Conservation (phyloP, 1,140 invertebrate species). For the Cardiocondyla obscurior region DNA sequence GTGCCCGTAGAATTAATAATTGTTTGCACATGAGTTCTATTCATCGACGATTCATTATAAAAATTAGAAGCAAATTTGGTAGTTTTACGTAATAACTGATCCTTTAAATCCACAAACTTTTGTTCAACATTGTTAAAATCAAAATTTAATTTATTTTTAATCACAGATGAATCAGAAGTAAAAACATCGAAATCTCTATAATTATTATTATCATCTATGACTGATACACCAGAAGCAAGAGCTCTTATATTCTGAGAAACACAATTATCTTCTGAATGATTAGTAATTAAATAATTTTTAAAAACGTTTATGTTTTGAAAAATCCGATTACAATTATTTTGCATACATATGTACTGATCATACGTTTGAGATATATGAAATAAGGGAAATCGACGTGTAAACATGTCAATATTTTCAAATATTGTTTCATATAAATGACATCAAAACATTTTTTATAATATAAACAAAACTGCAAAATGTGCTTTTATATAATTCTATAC, state of each 20-base stretch:
- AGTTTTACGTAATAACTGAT: neutral
- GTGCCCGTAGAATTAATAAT: too few species aligned
- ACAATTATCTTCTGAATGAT: neutral
- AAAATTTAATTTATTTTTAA: neutral
- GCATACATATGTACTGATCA: neutral
- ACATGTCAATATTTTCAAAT: neutral
- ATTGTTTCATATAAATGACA: neutral
- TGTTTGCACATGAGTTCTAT: neutral
- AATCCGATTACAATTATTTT: neutral
- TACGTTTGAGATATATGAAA: neutral
- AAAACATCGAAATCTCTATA: neutral
- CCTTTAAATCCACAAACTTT: neutral
- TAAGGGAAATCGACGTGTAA: conserved; percentile 1
- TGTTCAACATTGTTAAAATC: neutral
- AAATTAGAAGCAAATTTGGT: neutral
- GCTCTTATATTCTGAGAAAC: neutral
- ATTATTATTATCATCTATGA: neutral
- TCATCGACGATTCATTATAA: neutral
- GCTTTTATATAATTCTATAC: too few species aligned
- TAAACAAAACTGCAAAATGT: too few species aligned
- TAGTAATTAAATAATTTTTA: neutral
- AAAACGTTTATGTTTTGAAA: neutral
- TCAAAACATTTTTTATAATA: neutral
- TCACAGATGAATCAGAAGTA: neutral
- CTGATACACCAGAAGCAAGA: neutral